Evolutionary conservation across 2,888 invertebrate genomes (phyloP).

Genomic region (Caenorhabditis sp.): DNA sequence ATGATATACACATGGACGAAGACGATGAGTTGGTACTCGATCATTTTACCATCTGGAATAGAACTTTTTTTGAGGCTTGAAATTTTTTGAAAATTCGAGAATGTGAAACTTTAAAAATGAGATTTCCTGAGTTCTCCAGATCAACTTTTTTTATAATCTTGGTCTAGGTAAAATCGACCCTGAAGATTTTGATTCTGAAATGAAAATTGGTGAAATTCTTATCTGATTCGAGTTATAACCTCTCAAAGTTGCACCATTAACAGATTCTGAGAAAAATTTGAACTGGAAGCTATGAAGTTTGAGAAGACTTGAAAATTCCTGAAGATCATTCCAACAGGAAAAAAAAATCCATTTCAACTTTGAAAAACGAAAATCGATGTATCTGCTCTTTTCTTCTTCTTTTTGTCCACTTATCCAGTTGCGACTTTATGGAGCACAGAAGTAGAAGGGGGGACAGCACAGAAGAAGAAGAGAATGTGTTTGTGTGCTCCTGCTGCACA

Average conservation of each 20-base stretch:
- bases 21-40: constrained; percentile 12
- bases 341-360: neutral
- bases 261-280: too few species aligned
- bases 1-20: neutral
- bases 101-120: neutral
- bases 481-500: constrained; percentile 34
- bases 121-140: neutral
- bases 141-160: too few species aligned
- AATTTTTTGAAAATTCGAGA: too few species aligned
- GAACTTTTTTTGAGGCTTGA: too few species aligned
- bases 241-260: too few species aligned
- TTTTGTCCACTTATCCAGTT: constrained; percentile 50
- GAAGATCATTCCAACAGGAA: neutral
- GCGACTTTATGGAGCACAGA: constrained; percentile 35
- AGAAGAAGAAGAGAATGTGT: constrained; percentile 37
- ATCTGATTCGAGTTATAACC: too few species aligned
- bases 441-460: neutral
- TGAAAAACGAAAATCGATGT: constrained; percentile 21
- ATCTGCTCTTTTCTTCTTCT: constrained; percentile 18
- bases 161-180: too few species aligned
- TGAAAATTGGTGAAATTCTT: too few species aligned
- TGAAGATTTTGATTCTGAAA: too few species aligned
- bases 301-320: too few species aligned
- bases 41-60: constrained; percentile 46
- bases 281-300: too few species aligned